Evolutionary conservation across 2,113 vertebrate species (phyloP).

Genomic region (Riparia riparia): DNA sequence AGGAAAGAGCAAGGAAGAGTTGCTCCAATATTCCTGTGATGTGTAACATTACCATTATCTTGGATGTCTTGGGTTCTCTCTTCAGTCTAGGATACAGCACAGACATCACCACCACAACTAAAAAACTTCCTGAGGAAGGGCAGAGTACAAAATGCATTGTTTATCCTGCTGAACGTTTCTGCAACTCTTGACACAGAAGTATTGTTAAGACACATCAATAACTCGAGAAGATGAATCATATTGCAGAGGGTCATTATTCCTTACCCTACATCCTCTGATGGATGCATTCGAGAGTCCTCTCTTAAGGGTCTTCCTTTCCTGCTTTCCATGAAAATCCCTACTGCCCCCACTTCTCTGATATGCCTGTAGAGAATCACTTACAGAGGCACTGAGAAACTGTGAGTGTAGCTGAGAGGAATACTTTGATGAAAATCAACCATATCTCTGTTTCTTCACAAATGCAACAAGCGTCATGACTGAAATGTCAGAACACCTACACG

Average conservation of each 20-base stretch:
- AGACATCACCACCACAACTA: neutral
- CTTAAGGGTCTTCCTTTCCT: neutral
- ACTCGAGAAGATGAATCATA: neutral
- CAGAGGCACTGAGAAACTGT: neutral
- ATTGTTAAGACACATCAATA: neutral
- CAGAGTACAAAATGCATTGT: neutral
- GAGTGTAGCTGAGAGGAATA: neutral
- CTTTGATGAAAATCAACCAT: neutral
- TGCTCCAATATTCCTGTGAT: neutral
- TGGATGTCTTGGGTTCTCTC: neutral
- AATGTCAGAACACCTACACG: slow-evolving; percentile 44
- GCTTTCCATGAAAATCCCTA: neutral
- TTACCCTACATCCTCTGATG: neutral
- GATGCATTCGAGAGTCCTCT: neutral
- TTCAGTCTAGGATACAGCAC: neutral
- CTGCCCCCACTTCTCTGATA: neutral
- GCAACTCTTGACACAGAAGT: neutral
- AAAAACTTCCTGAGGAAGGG: neutral
- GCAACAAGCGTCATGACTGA: neutral
- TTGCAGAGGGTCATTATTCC: neutral
- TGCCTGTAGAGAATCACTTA: neutral
- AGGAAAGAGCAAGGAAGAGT: neutral
- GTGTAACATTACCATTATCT: neutral
- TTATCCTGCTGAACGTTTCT: neutral
- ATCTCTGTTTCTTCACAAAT: neutral